Conservation (phyloP, 2,888 invertebrate genomes). For the Phragmatobia fuliginosa region DNA sequence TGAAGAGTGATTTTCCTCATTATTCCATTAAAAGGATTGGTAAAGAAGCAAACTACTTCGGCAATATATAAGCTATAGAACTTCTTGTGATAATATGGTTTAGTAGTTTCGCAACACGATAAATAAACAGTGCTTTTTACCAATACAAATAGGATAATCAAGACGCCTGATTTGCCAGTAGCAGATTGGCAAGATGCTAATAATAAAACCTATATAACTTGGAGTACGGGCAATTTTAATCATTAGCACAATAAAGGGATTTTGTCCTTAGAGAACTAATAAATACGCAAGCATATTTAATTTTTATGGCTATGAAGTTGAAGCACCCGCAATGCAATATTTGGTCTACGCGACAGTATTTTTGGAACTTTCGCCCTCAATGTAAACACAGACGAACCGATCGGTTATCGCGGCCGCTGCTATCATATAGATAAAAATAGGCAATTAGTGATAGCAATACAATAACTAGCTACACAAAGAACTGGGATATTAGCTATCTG, state of each 20-base stretch:
- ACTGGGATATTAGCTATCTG: background rate
- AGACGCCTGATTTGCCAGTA: too few relatives aligned
- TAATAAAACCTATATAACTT: too few relatives aligned
- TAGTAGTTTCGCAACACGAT: background rate
- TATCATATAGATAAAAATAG: constrained; percentile 41
- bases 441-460: constrained; percentile 45
- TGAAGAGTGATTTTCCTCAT: background rate
- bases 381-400: constrained; percentile 15
- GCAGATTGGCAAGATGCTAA: too few relatives aligned
- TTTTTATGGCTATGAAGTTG: background rate
- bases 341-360: background rate
- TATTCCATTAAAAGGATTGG: background rate
- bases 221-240: too few relatives aligned
- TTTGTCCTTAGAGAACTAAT: background rate
- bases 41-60: background rate
- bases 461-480: constrained; percentile 26
- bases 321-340: background rate
- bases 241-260: too few relatives aligned
- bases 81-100: background rate
- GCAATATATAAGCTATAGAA: background rate
- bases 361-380: constrained; percentile 32
- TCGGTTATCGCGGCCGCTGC: constrained; percentile 25
- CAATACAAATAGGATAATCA: background rate
- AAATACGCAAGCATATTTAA: background rate
- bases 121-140: background rate